Base-by-base conservation (phyloP, 2,888 invertebrate species). In the Operophtera brumata region DNA sequence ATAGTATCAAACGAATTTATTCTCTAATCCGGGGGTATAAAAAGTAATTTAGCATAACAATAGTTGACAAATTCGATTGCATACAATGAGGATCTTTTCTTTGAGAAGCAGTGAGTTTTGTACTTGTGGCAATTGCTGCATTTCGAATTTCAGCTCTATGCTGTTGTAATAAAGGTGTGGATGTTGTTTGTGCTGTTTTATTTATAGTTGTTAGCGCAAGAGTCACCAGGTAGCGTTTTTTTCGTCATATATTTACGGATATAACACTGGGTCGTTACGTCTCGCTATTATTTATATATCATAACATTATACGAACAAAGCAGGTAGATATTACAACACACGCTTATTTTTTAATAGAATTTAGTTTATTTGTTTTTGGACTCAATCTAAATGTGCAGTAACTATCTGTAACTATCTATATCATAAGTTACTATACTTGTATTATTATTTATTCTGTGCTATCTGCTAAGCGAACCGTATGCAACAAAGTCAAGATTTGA, bases 181-280 rank as follows among this genome's bases (percentile, higher is more conserved):
- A 13, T 34, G 4, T 39, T 36, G 12, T 1, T 13, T 49, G 49
- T 60, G 14, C 48, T 37, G 54, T 36, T 8, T 13, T 48, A 57
- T 40, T 3, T 30, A 20, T 37, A 28, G 14, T 50, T 56, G 36
- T 34, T 7, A 32, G 13, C 44, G 35, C 37, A 44, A 64, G 67
- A 78, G 75, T 70, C 74, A 78, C 84, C n/a, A 84, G 84, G 84
- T 84, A 84, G 75, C 54, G 54, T 59, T 77, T 82, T 83, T 82
- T 79, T 71, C 57, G 54, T 44, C 43, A 56, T 49, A 73, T 81
- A 77, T 80, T 80, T 78, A 79, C 79, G 78, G 77, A 77, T 74
- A 71, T 73, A 73, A 75, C 77, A 77, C 75, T 49, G 71, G 75
- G 69, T 80, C 79, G 82, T 80, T 82, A 80, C 79, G 78, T 69